Percentiles rank a stretch among this genome's conserved stretches.
phyloP scores from a whole-genome alignment of 2,113 vertebrate genomes.

The Osmerus eperlanus region DNA sequence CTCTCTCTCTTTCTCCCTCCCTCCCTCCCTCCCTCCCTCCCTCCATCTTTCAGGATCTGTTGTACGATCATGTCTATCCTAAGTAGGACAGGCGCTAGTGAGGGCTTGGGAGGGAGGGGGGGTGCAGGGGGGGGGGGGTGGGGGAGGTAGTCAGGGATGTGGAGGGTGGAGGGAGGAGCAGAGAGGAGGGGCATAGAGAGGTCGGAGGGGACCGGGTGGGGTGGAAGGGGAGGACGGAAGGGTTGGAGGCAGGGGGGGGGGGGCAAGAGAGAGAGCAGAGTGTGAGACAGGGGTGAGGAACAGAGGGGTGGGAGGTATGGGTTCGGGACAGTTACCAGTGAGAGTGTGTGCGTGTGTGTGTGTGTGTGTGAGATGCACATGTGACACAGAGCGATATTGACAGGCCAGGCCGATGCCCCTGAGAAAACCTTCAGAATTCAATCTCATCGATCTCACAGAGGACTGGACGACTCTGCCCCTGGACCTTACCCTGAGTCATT shows the following conservation, averaged over 20 bases:
- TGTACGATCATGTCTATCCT: neutral
- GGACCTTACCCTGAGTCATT: slow-evolving; percentile 64
- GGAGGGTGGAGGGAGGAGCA: too few species aligned
- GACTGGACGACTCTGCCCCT: slow-evolving; percentile 57
- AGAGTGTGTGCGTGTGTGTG: slow-evolving; percentile 34
- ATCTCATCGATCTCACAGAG: slow-evolving; percentile 70
- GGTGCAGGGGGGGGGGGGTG: too few species aligned
- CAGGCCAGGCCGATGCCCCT: slow-evolving; percentile 68
- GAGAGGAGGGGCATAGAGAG: neutral
- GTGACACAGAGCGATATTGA: slow-evolving; percentile 79
- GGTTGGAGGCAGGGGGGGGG: too few species aligned
- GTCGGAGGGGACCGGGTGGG: neutral
- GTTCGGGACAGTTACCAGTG: slow-evolving; percentile 46
- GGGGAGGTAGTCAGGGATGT: neutral
- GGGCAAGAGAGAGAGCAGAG: slow-evolving; percentile 1
- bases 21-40: neutral
- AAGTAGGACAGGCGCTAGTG: neutral
- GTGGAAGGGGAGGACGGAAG: neutral
- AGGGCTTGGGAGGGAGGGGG: neutral
- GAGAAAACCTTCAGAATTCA: slow-evolving; percentile 81
- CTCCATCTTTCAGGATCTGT: neutral
- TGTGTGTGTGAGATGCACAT: slow-evolving; percentile 73
- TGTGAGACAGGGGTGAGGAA: neutral
- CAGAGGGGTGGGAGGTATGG: neutral
- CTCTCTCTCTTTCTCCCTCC: too few species aligned